Evolutionary conservation across 2,888 invertebrate species (phyloP), one percentile per base, ranked within the genome.

Genomic region (Tortricodes alternella): DNA sequence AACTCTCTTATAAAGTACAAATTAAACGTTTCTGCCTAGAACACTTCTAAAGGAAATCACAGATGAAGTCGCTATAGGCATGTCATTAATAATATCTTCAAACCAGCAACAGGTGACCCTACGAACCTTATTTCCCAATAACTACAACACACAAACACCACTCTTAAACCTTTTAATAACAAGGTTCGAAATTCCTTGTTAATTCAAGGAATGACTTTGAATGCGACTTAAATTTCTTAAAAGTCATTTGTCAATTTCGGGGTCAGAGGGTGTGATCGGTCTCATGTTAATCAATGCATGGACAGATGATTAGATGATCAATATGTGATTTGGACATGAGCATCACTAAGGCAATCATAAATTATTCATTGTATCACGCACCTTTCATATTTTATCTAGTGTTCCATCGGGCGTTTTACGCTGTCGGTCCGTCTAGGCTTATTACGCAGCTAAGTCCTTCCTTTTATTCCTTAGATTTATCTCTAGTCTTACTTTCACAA

Each of bases 251-350:
- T 85, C 85, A 85, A 77, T 67, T 60, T 65, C 62, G 56, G 68
- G 80, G 83, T 83, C 84, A 80, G 71, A 80, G 82, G 81, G 80
- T 75, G 77, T 67, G 72, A 83, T 80, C 73, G 77, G 79, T 77
- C 78, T 78, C 75, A 71, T 74, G 74, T 73, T 83, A 81, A 85
- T 83, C 83, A 83, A 81, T 76, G 69, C 61, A 76, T 65, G 58
- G 77, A 76, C 78, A 70, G 78, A 75, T 69, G 62, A 60, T 58
- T 52, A 67, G 75, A 77, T 78, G 82, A 85, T 85, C 76, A 77
- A 84, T 85, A 50, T 56, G 56, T 56, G 56, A 56, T 56, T 56
- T 24, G 37, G 44, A 50, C 56, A 53, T 19, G 56, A 41, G 32
- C 19, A 39, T 49, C 41, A 29, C 44, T 23, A 38, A 24, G 39